These are phyloP conservation scores for Prionace glauca DNA, from an alignment of 2,797 vertebrate genomes.

Conservation along the genomic window DNA sequence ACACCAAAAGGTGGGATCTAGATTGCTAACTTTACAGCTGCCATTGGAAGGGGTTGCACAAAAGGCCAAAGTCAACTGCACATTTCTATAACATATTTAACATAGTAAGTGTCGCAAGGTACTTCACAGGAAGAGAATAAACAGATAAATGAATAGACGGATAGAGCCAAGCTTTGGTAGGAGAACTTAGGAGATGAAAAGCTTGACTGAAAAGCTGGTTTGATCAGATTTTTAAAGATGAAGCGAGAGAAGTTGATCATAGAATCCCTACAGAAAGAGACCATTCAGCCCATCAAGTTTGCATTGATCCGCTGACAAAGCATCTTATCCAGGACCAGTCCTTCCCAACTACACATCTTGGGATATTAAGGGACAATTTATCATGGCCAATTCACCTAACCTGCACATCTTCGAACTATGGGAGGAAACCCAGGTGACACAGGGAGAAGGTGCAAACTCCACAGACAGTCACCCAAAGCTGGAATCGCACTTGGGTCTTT, in stretches of 20 bases:
- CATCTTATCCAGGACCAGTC: too few species aligned
- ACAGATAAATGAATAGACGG: not conserved
- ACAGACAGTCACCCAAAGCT: too few species aligned
- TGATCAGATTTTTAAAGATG: not conserved
- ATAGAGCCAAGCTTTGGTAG: not conserved
- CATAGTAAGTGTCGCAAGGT: not conserved
- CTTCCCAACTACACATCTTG: too few species aligned
- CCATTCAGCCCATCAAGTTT: too few species aligned
- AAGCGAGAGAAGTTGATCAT: not conserved
- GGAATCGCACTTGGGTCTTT: too few species aligned
- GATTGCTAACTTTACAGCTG: not conserved
- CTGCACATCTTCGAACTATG: too few species aligned
- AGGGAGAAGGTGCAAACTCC: too few species aligned
- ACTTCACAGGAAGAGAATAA: not conserved
- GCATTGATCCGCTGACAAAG: too few species aligned
- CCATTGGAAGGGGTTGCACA: not conserved
- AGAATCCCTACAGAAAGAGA: too few species aligned
- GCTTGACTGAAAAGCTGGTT: not conserved
- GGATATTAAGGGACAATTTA: too few species aligned
- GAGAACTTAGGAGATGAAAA: not conserved
- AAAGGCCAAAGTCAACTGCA: not conserved
- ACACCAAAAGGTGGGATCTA: not conserved
- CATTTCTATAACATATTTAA: not conserved
- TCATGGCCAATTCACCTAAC: too few species aligned
- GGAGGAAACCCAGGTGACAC: too few species aligned